Conservation (phyloP, 2,888 invertebrate species). For the Acanthosepion pharaonis region DNA sequence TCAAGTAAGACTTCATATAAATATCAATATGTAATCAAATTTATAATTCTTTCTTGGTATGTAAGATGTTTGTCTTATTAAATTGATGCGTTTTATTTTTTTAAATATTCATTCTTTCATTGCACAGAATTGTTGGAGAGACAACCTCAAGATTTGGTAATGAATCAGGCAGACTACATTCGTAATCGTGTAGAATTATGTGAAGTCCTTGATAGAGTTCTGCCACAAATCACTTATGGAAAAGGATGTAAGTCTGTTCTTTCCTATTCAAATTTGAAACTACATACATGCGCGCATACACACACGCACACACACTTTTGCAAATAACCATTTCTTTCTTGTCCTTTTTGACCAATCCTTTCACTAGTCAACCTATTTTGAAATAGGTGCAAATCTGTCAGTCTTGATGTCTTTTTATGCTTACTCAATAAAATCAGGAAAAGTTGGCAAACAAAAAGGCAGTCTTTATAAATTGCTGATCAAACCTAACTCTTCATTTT, state of each 20-base stretch:
- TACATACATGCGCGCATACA: too few relatives aligned
- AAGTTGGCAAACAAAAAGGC: too few relatives aligned
- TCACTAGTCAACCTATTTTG: too few relatives aligned
- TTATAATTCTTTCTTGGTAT: background rate
- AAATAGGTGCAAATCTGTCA: too few relatives aligned
- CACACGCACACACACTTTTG: background rate
- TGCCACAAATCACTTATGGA: constrained; percentile 73
- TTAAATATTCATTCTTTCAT: background rate
- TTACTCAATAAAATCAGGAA: too few relatives aligned
- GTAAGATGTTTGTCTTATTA: background rate
- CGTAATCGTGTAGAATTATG: constrained; percentile 70
- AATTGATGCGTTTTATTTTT: background rate
- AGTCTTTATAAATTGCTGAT: too few relatives aligned
- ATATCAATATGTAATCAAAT: background rate
- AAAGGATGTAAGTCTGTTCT: constrained; percentile 72
- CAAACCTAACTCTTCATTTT: too few relatives aligned
- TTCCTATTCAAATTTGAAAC: background rate
- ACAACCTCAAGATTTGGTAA: constrained; percentile 70
- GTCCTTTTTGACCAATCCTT: too few relatives aligned
- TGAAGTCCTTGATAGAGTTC: constrained; percentile 72
- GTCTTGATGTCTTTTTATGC: too few relatives aligned
- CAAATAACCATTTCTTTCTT: background rate
- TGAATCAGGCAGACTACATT: constrained; percentile 73
- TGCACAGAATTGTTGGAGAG: constrained; percentile 71
- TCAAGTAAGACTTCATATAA: too few relatives aligned